Base-by-base conservation (phyloP, 2,113 vertebrate genomes). In the Saguinus midas region DNA sequence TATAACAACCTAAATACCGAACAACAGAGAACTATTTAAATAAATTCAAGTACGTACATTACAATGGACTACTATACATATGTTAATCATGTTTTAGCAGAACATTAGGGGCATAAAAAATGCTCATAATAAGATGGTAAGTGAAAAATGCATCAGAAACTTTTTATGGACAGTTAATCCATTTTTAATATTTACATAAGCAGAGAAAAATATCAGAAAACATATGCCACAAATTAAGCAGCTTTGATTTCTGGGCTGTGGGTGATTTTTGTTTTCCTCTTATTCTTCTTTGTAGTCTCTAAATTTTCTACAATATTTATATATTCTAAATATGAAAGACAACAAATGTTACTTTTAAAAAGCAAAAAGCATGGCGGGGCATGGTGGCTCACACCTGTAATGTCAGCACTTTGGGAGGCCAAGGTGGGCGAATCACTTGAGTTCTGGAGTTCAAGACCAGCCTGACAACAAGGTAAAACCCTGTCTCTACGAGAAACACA, bases 311-410 rank as follows among this genome's bases (percentile, higher is more conserved):
- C 14, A 64, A 50, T 92, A 87, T 79, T 92, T 90, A 79, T 23
- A 5, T 52, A 84, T 57, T 90, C 58, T 85, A 91, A 87, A 72
- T 45, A 92, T 43, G 55, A 97, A 96, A 94, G n/a, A 80, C 57
- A 85, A 88, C 43, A 76, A 86, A 75, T 25, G 32, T 58, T 92
- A 57, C 5, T 94, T 96, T 94, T 76, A 85, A 96, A 90, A 90
- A 64, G 61, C 61, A 64, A 64, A 64, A 64, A 32, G 12, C 61
- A 64, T 14, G 5, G 61, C 29, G 5, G 61, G 27, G 61, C 29
- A 13, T 64, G 61, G 61, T 64, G 61, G 61, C 61, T 64, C 61
- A 64, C 61, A 64, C 27, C 61, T 64, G 27, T 64, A 13, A 64
- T 32, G 27, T 27, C 12, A 64, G 12, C 12, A 64, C 61, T 64